Conservation (phyloP, 2,113 vertebrate genomes). For the Hipposideros armiger region DNA sequence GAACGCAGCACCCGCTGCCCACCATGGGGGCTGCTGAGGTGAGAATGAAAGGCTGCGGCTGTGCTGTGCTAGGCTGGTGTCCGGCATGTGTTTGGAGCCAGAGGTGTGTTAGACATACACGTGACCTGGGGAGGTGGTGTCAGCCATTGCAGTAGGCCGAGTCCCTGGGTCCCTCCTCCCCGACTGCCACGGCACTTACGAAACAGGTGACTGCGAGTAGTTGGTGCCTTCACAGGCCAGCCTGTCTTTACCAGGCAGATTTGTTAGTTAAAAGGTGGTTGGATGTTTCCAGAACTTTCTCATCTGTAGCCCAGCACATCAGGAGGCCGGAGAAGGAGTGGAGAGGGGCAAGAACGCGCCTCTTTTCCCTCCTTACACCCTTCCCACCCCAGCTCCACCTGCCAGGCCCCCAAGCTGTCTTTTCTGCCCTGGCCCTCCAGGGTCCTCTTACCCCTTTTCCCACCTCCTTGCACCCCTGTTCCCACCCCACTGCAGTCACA, state of each 20-base stretch:
- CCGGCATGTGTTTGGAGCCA: fast-evolving
- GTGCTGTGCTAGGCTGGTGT: not conserved
- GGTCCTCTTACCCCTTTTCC: not conserved
- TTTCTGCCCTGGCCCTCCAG: not conserved
- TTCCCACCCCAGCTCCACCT: not conserved
- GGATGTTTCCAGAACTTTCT: not conserved
- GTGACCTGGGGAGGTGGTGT: not conserved
- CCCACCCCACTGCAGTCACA: fast-evolving
- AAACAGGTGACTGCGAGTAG: not conserved
- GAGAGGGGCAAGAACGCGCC: fast-evolving
- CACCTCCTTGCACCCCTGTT: fast-evolving
- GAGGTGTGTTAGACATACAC: no score
- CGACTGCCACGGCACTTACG: fast-evolving
- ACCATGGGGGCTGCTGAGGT: no score
- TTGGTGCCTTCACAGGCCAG: not conserved
- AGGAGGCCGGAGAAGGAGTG: fast-evolving
- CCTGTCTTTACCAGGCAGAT: not conserved
- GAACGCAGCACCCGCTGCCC: not conserved
- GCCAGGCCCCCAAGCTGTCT: not conserved
- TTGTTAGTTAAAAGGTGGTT: not conserved
- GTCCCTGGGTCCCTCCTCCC: no score
- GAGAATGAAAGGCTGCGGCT: fast-evolving
- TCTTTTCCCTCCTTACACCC: not conserved
- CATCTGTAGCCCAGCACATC: not conserved
- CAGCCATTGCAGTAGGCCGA: not conserved